Percentiles rank a stretch among this genome's conserved stretches.
Conservation (phyloP, 2,888 invertebrate genomes). For the Synanthedon andrenaeformis region DNA sequence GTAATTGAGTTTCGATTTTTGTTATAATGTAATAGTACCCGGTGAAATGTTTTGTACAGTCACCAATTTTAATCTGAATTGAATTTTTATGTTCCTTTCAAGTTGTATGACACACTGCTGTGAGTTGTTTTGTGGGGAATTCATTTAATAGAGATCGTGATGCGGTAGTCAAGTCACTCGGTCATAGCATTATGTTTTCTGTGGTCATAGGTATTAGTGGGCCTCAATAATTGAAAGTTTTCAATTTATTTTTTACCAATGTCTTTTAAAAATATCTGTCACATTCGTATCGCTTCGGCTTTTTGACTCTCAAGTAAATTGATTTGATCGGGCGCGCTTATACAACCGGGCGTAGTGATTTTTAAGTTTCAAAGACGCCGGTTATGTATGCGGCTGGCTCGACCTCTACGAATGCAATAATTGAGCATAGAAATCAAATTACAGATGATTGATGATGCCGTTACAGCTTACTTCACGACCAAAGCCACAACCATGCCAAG, state of each 20-base stretch:
- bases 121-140: slow-evolving; percentile 24
- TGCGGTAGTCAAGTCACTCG: slow-evolving; percentile 26
- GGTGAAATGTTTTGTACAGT: slow-evolving; percentile 17
- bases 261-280: neutral
- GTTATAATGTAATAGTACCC: slow-evolving; percentile 10
- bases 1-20: slow-evolving; percentile 12
- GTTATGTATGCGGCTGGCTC: slow-evolving; percentile 34
- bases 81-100: slow-evolving; percentile 25
- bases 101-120: slow-evolving; percentile 25
- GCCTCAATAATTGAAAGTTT: neutral
- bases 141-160: slow-evolving; percentile 34
- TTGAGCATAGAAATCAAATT: slow-evolving; percentile 71
- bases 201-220: neutral
- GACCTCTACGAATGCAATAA: slow-evolving; percentile 68
- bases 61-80: slow-evolving; percentile 23
- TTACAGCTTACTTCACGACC: slow-evolving; percentile 64
- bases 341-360: no score
- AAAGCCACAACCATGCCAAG: slow-evolving; percentile 54
- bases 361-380: neutral
- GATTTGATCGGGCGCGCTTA: no score
- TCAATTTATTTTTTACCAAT: neutral
- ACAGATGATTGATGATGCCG: slow-evolving; percentile 70
- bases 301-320: no score
- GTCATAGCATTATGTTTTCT: neutral
- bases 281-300: neutral